Conservation (phyloP, 2,113 vertebrate genomes). For the Trichechus manatus region DNA sequence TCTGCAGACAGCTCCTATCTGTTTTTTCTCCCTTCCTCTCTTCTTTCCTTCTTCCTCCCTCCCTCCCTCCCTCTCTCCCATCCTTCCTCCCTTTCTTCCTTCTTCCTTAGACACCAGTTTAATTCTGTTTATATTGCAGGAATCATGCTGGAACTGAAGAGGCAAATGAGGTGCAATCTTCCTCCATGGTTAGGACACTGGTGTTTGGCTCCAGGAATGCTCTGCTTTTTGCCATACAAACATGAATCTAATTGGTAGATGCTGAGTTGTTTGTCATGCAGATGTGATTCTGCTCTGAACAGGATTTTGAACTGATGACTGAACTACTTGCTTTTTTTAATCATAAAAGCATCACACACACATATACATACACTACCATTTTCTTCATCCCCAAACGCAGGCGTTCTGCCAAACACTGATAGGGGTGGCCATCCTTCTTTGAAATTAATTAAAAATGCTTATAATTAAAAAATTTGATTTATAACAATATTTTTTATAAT, state of each 20-base stretch:
- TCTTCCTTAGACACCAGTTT: background rate
- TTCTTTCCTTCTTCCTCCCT: background rate
- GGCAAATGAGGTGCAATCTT: background rate
- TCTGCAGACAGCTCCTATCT: background rate
- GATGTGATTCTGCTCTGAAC: slow-evolving; percentile 35
- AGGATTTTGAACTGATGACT: slow-evolving; percentile 49
- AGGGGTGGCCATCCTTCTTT: slow-evolving; percentile 24
- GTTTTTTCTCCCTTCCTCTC: background rate
- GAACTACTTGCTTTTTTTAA: slow-evolving; percentile 34
- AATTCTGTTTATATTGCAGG: background rate
- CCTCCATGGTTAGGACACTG: background rate
- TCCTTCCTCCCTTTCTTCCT: background rate
- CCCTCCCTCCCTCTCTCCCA: background rate
- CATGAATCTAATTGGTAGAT: background rate
- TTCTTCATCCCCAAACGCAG: slow-evolving; percentile 54
- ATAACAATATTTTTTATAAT: background rate
- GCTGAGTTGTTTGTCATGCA: slow-evolving; percentile 26
- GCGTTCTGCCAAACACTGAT: slow-evolving; percentile 48
- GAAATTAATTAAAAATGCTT: slow-evolving; percentile 69
- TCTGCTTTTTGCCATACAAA: background rate
- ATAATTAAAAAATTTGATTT: slow-evolving; percentile 64
- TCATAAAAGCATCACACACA: background rate
- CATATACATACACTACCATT: background rate
- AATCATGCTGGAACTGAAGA: background rate
- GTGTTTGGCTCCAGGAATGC: background rate